These are phyloP conservation scores for Pao palembangensis DNA, from an alignment of 2,113 vertebrate species.

Conservation along the genomic window DNA sequence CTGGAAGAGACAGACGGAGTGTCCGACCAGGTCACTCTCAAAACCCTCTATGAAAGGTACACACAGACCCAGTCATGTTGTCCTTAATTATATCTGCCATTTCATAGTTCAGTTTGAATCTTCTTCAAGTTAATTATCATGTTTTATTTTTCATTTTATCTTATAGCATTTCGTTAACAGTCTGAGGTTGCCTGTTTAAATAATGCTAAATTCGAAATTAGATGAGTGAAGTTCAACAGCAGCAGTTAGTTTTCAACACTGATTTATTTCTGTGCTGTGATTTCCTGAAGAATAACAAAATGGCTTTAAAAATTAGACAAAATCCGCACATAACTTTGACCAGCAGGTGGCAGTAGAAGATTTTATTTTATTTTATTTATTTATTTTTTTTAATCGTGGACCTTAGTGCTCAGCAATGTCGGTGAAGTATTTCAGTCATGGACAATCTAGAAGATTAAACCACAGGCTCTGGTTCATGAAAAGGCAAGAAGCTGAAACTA, in stretches of 20 bases:
- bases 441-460: too few relatives aligned
- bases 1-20: constrained; percentile 91
- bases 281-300: neutral
- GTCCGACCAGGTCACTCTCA: constrained; percentile 86
- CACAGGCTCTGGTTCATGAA: constrained; percentile 41
- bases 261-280: neutral
- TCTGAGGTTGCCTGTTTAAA: too few relatives aligned
- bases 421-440: constrained; percentile 4
- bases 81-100: neutral
- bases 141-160: neutral
- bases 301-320: too few relatives aligned
- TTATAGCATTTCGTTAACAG: too few relatives aligned
- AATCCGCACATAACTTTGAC: constrained; percentile 12
- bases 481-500: constrained; percentile 17
- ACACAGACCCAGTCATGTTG: neutral
- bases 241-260: too few relatives aligned
- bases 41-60: constrained; percentile 94
- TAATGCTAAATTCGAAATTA: too few relatives aligned
- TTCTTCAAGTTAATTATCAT: neutral
- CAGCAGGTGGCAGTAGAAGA: constrained; percentile 75
- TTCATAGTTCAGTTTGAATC: too few relatives aligned
- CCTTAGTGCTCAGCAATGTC: neutral
- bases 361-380: too few relatives aligned
- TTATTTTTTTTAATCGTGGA: constrained; percentile 13
- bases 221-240: too few relatives aligned